phyloP scores from a whole-genome alignment of 1,140 invertebrate species.

The Goniozus legneri region DNA sequence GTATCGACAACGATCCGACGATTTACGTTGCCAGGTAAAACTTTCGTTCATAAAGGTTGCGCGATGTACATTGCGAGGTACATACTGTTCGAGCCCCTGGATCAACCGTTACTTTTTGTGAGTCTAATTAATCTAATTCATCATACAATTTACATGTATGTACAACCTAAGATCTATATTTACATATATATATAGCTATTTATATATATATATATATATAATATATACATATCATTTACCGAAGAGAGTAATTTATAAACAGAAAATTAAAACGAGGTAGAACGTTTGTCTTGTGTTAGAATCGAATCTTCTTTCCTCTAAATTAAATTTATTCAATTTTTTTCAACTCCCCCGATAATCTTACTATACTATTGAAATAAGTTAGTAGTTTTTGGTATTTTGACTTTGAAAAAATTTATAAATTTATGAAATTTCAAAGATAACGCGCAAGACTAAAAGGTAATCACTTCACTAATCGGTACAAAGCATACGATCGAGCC shows the following conservation, averaged over 20 bases:
- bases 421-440: too few species aligned
- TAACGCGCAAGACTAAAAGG: too few species aligned
- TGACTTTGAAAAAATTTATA: too few species aligned
- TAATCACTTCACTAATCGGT: too few species aligned
- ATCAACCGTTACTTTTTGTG: conserved; percentile 58
- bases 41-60: conserved; percentile 62
- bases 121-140: conserved; percentile 39
- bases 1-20: conserved; percentile 67
- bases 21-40: conserved; percentile 60
- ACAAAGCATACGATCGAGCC: too few species aligned
- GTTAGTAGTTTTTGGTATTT: too few species aligned
- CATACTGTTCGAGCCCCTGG: conserved; percentile 59
- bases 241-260: not conserved
- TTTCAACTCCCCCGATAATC: too few species aligned
- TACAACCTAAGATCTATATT: conserved; percentile 1
- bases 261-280: not conserved
- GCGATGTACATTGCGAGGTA: conserved; percentile 61
- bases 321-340: too few species aligned
- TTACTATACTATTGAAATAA: too few species aligned
- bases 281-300: too few species aligned
- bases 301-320: too few species aligned
- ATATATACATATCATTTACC: not conserved
- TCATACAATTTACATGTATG: not conserved
- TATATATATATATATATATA: not conserved
- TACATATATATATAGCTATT: conserved; percentile 1